Base-by-base conservation (phyloP, 2,113 vertebrate genomes). In the Dolichallabes microphthalmus region DNA sequence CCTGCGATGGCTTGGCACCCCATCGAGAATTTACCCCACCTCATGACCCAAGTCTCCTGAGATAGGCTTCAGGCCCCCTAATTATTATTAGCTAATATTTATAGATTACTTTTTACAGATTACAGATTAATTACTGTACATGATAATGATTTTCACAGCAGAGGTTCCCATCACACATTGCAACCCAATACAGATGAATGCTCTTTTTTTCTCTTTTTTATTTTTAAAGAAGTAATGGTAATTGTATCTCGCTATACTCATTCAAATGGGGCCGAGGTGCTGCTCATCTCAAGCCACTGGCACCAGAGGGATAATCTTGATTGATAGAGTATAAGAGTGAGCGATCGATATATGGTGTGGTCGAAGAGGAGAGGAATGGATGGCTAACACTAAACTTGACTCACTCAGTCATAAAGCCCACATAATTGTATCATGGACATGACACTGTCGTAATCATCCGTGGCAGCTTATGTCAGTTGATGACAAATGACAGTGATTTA, bases 381-480 rank as follows among this genome's bases (percentile, higher is more conserved):
- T 55, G 76, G 88, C 88, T 89, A 89, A 89, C 83, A 85, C 88
- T 89, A 87, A 89, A 89, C 86, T 89, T 89, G 88, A 87, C 88
- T 89, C 88, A 86, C 86, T 89, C 88, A 85, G 88, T 89, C 88
- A 89, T 87, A 89, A 89, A 89, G 86, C 88, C 83, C 86, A 89
- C 86, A 89, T 89, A 87, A 89, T 89, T 89, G 88, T 89, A 87
- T 89, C 86, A 89, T 69, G 83, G 88, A 89, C 88, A 89, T 89
- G 88, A 89, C 88, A 89, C 83, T 83, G 83, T 63, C 84, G 80
- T 89, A 87, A 89, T 87, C 86, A 89, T 89, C 88, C 88, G 45
- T 87, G 88, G 86, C 88, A 87, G 86, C 85, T 86, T 87, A 87
- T 89, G 88, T 89, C 88, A 89, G 83, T 58, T 86, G 88, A 85